Conservation (phyloP, 2,888 invertebrate genomes). For the Epirrhoe tristata region DNA sequence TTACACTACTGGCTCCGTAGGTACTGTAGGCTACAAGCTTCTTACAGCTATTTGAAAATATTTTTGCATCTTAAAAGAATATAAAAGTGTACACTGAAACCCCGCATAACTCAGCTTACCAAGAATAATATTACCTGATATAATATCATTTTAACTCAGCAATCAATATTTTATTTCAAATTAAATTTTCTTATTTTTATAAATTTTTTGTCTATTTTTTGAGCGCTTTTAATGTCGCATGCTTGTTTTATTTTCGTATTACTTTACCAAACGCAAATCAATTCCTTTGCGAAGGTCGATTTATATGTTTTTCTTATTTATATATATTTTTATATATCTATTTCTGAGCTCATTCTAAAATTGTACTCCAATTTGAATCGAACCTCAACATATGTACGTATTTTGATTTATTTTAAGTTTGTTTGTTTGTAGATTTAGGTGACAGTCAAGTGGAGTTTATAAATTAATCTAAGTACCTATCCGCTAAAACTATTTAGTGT, state of each 20-base stretch:
- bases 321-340: neutral
- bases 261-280: neutral
- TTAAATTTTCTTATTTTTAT: neutral
- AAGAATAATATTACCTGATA: neutral
- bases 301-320: neutral
- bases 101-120: neutral
- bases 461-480: too few species aligned
- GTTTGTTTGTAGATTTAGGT: neutral
- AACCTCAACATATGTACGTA: neutral
- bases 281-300: too few species aligned
- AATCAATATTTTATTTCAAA: neutral
- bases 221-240: conserved; percentile 30
- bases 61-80: neutral
- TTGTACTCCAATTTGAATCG: neutral
- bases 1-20: conserved; percentile 10
- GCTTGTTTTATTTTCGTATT: conserved; percentile 5
- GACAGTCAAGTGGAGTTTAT: neutral
- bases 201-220: conserved; percentile 2
- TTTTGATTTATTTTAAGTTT: neutral
- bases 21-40: neutral
- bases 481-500: too few species aligned
- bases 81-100: neutral
- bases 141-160: too few species aligned
- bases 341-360: neutral
- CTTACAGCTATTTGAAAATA: neutral